Base-by-base conservation (phyloP, 2,113 vertebrate genomes). In the Leucopsar rothschildi region DNA sequence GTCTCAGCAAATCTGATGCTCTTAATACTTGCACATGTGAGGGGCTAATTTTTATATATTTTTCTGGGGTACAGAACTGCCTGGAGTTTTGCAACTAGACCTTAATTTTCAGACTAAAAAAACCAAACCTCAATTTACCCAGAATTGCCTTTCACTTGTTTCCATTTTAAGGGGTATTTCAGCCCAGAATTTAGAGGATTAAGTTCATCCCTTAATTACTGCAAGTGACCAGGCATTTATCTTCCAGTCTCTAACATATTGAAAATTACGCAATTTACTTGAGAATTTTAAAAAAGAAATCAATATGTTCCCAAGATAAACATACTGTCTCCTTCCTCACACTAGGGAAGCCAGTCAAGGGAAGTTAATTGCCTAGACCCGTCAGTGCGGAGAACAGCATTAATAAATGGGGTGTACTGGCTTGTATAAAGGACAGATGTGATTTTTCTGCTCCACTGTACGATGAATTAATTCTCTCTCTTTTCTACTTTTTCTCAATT, bases 381-480 rank as follows among this genome's bases (percentile, higher is more conserved):
- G 50, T 88, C 96, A 97, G 95, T 90, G 95, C 72, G 11, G 68
- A 97, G 96, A 97, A 97, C 91, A 97, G 92, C 96, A 96, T 97
- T 98, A 98, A 98, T 98, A 98, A 98, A 98, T 98, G 97, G 96
- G 93, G 97, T 97, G 97, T 97, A 97, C 95, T 98, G 97, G 93
- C 83, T 97, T 98, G 98, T 96, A 95, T 96, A 97, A 97, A 96
- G 95, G 98, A 98, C 98, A 98, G 98, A 98, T 98, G 98, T 97
- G 98, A 97, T 96, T 96, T 98, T 98, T 98, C 97, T 98, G 97
- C 97, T 98, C 71, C 82, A 94, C 90, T 97, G 97, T 98, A 97
- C 18, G 4, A 97, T 94, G 90, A 97, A 98, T 98, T 98, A 98
- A 97, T 97, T 97, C 85, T 90, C 94, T 91, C 88, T 95, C 52